A percentile compares a stretch with the other conserved stretches of the same genome.
Evolutionary conservation across 1,140 invertebrate species (phyloP).

Genomic region (Pseudachorutes palmiensis): DNA sequence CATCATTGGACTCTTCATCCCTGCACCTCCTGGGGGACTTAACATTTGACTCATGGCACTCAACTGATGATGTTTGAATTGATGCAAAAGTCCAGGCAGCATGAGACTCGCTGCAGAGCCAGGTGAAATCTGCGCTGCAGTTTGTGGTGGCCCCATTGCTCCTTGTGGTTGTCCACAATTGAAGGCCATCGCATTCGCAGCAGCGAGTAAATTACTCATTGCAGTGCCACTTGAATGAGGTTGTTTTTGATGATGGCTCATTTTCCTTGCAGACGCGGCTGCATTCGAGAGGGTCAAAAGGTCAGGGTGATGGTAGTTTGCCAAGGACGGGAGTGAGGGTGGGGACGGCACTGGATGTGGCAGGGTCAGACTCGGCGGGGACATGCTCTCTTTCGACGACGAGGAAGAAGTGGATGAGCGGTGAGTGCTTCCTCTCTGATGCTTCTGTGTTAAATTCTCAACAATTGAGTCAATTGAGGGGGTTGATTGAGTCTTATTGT

Average conservation of each 20-base stretch:
- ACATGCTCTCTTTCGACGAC: slow-evolving; percentile 9
- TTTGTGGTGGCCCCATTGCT: neutral
- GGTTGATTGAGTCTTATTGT: slow-evolving; percentile 20
- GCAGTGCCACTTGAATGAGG: neutral
- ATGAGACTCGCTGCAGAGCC: neutral
- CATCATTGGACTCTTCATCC: neutral
- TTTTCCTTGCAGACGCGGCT: slow-evolving; percentile 30
- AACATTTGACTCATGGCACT: slow-evolving; percentile 10
- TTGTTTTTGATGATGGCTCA: slow-evolving; percentile 12
- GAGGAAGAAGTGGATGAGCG: slow-evolving; percentile 9
- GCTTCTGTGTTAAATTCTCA: slow-evolving; percentile 12
- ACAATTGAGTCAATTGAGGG: slow-evolving; percentile 7
- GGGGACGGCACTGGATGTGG: slow-evolving; percentile 21
- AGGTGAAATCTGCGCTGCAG: slow-evolving; percentile 4
- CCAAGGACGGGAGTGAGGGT: slow-evolving; percentile 22
- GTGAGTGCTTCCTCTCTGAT: slow-evolving; percentile 10
- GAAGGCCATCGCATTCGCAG: slow-evolving; percentile 2
- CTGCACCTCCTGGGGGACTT: neutral
- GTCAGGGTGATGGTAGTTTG: slow-evolving; percentile 19
- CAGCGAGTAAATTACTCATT: slow-evolving; percentile 29
- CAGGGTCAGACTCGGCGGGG: slow-evolving; percentile 19
- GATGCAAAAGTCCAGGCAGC: neutral
- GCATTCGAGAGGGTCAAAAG: slow-evolving; percentile 30
- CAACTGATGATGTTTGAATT: neutral
- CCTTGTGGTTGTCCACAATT: neutral